Base-by-base conservation (phyloP, 2,888 invertebrate species). In the Drosophila birchii region DNA sequence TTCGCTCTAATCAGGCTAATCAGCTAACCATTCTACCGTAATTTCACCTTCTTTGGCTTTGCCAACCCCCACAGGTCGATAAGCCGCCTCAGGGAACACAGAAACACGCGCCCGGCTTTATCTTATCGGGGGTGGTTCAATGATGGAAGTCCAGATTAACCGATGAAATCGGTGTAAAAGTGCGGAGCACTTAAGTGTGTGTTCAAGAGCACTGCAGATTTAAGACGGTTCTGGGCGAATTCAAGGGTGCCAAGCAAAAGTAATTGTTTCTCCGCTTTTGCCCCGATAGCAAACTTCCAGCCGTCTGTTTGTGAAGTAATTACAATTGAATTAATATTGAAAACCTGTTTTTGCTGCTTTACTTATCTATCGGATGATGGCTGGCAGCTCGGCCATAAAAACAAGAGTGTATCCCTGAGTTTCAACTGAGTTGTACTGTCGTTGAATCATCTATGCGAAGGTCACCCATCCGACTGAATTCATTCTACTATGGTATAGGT, bases 51-150 rank as follows among this genome's bases (percentile, higher is more conserved):
- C 20, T 36, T 36, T 36, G 36, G 61, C 34, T 61, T 61, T 44
- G n/a, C 41, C 49, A 61, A 64, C 26, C 49, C 59, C 64, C 47
- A 51, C 43, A 36, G 36, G 23, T 12, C 18, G 49, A 64, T 64
- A 61, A 64, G 47, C 45, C 45, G n/a, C 47, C 20, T 47, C 41
- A 12, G 41, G 20, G 29, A 23, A 34, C 18, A 26, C 16, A 18
- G 26, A 23, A 64, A 57, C 68, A 68, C 68, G 67, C 68, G 68
- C 68, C 67, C 7, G 55, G 39, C n/a, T 23, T 67, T 68, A 68
- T 68, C 68, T 68, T 56, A 68, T 68, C 68, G 41, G 18, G 8
- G 44, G 12, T 12, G 36, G 20, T 62, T 66, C 51, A 44, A 51
- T 67, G 55, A 26, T 56, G 47, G 14, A 55, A 56, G 36, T 34